These are phyloP conservation scores for Conus betulinus DNA, from an alignment of 1,140 invertebrate genomes.

Conservation along the genomic window DNA sequence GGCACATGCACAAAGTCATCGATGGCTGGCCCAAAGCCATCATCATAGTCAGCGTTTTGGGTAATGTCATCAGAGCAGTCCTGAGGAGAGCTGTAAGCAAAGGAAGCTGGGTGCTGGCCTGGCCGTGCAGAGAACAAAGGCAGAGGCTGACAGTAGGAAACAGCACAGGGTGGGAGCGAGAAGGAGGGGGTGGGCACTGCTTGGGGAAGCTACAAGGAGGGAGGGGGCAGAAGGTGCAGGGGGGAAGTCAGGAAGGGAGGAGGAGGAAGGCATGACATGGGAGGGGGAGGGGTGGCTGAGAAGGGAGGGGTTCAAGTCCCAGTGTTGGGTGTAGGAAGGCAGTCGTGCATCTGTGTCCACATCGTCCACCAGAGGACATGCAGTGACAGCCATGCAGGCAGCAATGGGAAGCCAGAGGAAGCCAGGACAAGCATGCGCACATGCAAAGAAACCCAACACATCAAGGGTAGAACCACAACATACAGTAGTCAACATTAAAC, in stretches of 20 bases:
- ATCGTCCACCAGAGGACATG: not conserved
- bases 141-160: not conserved
- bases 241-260: not conserved
- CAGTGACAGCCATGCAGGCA: not conserved
- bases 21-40: not conserved
- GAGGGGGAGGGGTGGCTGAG: not conserved
- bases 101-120: not conserved
- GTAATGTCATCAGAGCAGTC: not conserved
- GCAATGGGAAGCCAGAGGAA: not conserved
- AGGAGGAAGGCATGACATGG: not conserved
- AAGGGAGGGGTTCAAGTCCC: not conserved
- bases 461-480: no score
- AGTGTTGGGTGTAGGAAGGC: not conserved
- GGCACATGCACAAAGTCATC: not conserved
- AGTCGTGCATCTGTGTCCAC: not conserved
- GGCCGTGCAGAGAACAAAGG: not conserved
- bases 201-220: not conserved
- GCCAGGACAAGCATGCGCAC: conserved; percentile 12
- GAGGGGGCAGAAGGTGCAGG: not conserved
- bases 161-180: not conserved
- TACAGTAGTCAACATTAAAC: no score
- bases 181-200: not conserved
- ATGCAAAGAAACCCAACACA: conserved; percentile 5
- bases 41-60: not conserved
- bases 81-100: not conserved